Evolutionary conservation across 2,113 vertebrate genomes (phyloP), one percentile per base, ranked within the genome.

Genomic region (Crotalus helleri): DNA sequence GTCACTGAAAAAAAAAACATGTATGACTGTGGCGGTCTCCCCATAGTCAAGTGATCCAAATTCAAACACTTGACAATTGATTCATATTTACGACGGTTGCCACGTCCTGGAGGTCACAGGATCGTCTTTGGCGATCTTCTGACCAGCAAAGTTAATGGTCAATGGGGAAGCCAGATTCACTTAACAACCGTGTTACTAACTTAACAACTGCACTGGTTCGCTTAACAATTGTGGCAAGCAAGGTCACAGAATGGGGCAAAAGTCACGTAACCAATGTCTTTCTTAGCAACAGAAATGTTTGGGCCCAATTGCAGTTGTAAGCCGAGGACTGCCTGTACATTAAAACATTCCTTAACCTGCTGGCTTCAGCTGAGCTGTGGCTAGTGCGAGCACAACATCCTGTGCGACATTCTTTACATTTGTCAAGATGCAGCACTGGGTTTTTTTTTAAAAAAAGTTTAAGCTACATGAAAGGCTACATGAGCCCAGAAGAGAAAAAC

Each of bases 401-500:
- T 6, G 15, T 3, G 7, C 15, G 21, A 44, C 74, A 44, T 81
- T 44, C 74, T 21, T 81, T 21, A 44, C 33, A 44, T 81, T 44
- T 51, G 23, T 51, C 46, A 21, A 49, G 49, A 51, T 53, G 29
- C 4, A 69, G 3, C 6, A 26, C 59, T 88, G 15, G 15, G 26
- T 54, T 51, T 24, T 49, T 81, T 81, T 81, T 24, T 24, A 24
- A 61, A 29, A 24, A 58, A 46, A 21, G 24, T 93, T 90, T 64
- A 81, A 90, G 55, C 44, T 95, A 81, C 23, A 69, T 0, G 0
- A 93, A 95, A 93, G 88, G 13, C 91, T 46, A 46, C 46, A 46
- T 91, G 94, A 91, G 93, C 93, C 1, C n/a, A 89, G 92, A 88
- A 89, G 1, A 39, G 85, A 53, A 81, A 49, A 92, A 33, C 51